These are phyloP conservation scores for Maniola jurtina DNA, from an alignment of 1,140 invertebrate species.

Conservation along the genomic window DNA sequence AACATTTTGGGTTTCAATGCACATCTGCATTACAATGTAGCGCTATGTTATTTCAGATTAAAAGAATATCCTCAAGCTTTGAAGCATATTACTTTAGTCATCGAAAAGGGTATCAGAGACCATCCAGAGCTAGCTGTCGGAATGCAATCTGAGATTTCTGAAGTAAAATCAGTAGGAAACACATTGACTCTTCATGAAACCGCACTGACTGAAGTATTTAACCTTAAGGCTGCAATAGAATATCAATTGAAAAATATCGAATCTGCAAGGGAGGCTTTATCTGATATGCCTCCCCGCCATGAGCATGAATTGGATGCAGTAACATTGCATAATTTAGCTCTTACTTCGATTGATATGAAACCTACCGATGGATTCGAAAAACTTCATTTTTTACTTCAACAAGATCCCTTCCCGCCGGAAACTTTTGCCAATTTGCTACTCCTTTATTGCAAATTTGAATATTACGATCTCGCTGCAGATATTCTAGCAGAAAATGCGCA, in stretches of 20 bases:
- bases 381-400: conserved; percentile 96
- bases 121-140: conserved; percentile 99
- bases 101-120: conserved; percentile 96
- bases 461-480: conserved; percentile 98
- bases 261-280: conserved; percentile 94
- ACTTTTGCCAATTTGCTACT: conserved; percentile 98
- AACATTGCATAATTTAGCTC: conserved; percentile 97
- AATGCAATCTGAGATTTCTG: conserved; percentile 98
- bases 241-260: conserved; percentile 97
- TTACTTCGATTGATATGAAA: conserved; percentile 94
- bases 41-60: conserved; percentile 95
- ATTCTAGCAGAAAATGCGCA: conserved; percentile 98
- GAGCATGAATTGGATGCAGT: conserved; percentile 99
- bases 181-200: conserved; percentile 97
- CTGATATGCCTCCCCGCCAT: conserved; percentile 97
- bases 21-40: conserved; percentile 97
- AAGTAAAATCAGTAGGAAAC: conserved; percentile 98
- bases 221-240: conserved; percentile 98
- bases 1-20: conserved; percentile 93
- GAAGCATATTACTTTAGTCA: conserved; percentile 96
- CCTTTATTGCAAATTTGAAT: conserved; percentile 98
- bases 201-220: conserved; percentile 98
- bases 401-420: conserved; percentile 98
- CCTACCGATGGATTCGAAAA: conserved; percentile 98
- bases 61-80: conserved; percentile 96